phyloP scores from a whole-genome alignment of 2,797 vertebrate genomes.

The Buceros bicornis region DNA sequence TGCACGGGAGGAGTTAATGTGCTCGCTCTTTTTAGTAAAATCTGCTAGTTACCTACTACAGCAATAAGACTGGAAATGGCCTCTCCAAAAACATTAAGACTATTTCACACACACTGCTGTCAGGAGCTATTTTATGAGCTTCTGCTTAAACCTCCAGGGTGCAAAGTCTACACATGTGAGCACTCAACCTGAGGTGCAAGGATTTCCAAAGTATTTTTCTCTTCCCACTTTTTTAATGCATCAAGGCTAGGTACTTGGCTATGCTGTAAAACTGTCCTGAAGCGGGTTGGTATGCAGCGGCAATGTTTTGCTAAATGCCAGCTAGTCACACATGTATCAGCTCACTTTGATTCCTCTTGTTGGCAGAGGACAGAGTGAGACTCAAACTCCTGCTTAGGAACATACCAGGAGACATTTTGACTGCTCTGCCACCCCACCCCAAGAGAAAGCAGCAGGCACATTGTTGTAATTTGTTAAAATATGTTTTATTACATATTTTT shows the following conservation, averaged over 20 bases:
- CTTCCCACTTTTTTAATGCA: neutral
- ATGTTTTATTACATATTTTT: neutral
- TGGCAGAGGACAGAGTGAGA: neutral
- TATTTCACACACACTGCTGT: neutral
- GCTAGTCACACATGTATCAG: neutral
- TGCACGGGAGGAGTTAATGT: neutral
- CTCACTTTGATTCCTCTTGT: neutral
- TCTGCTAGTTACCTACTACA: neutral
- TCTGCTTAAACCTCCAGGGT: neutral
- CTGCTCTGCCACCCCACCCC: neutral
- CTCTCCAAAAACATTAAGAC: neutral
- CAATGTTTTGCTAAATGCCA: neutral
- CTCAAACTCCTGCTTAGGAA: neutral
- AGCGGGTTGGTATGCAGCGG: neutral
- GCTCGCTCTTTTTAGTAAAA: neutral
- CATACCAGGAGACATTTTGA: neutral
- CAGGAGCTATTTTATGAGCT: neutral
- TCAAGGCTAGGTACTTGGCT: neutral
- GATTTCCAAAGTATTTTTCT: neutral
- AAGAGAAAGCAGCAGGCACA: neutral
- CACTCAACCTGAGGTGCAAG: neutral
- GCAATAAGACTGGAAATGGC: neutral
- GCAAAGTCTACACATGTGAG: neutral
- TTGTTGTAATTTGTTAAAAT: neutral
- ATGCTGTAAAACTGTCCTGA: neutral